Evolutionary conservation across 2,888 invertebrate genomes (phyloP), one percentile per base, ranked within the genome.

Genomic region (Zaprionus lineosus): DNA sequence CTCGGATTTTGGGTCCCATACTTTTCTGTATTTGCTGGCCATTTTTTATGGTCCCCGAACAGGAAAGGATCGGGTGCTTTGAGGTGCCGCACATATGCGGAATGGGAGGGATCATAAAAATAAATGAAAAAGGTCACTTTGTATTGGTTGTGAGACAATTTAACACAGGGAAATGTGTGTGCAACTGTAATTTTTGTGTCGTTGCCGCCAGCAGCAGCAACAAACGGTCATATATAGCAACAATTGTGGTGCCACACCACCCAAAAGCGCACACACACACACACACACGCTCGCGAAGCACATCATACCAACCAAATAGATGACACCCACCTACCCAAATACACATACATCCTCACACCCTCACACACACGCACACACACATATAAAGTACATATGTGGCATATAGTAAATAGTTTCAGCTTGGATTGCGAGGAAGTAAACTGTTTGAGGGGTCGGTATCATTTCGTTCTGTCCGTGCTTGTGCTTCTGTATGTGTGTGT

Each of bases 111-210:
- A 72, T 79, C 84, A 84, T 84, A 81, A 81, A 81, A 81, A 84
- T 84, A 81, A 84, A 79, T 82, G 82, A 84, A 84, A 66, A 84
- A 81, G 79, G 79, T 81, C 79, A 81, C 73, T 78, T 84, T 84
- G 85, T 78, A 78, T 84, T 82, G 79, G 79, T 75, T 82, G 78
- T 65, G 79, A 78, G 85, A 84, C 79, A 81, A 81, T 84, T 84
- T 84, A 81, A 79, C 84, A 78, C 68, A 84, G 74, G 74, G 78
- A 84, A 77, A 79, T 76, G 74, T 78, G 72, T 79, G 74, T 83
- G 73, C 79, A 82, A 73, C 84, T 76, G 84, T 83, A 78, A 78
- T 83, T 83, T 79, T 70, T 83, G 79, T 79, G 67, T 60, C 58
- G 53, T 47, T 64, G 55, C 40, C 58, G 52, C 29, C 56, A 58